Evolutionary conservation across 2,888 invertebrate species (phyloP), one percentile per base, ranked within the genome.

Genomic region (Ichneumoninae sp.): DNA sequence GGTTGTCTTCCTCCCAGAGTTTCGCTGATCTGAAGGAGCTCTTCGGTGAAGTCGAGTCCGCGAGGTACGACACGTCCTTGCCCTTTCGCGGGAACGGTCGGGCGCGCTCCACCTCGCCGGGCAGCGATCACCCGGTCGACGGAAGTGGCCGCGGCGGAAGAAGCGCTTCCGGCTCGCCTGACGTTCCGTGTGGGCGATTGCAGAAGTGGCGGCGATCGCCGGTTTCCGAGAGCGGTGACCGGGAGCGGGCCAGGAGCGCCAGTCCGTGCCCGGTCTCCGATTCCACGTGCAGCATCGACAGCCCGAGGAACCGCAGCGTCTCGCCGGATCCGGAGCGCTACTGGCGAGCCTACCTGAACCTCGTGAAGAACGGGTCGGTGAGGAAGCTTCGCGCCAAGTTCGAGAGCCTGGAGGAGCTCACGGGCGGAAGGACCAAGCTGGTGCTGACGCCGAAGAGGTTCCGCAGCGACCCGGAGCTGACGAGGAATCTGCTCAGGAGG

Each of bases 401-500:
- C 91, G 97, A 98, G 93, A 95, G 96, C 88, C 94, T 95, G 69
- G 95, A 96, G 79, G 95, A 96, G 87, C 89, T 94, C 72, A 86
- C 91, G 0, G 57, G 80, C 82, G 84, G 90, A 88, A 87, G 90
- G 84, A 85, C 70, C 0, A 89, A 93, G 92, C 85, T 90, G 30
- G 80, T 88, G 7, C 87, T 90, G 3, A 92, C 94, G 16, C 94
- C 94, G 26, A 93, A 94, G 68, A 95, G 96, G 86, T 96, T 96
- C 92, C 96, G 96, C 89, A 97, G 97, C 93, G 97, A 97, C 93
- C 97, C 97, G 13, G 97, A 97, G 93, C 94, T 97, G 54, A 95
- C 96, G 71, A 94, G 95, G 83, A 95, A 95, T 88, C 93, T 95
- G 54, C 93, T 95, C 88, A 95, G 94, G 65, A 94, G 94, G 30